These are phyloP conservation scores for Mormyrus proboscirostris DNA, from an alignment of 2,797 vertebrate species.

Conservation along the genomic window DNA sequence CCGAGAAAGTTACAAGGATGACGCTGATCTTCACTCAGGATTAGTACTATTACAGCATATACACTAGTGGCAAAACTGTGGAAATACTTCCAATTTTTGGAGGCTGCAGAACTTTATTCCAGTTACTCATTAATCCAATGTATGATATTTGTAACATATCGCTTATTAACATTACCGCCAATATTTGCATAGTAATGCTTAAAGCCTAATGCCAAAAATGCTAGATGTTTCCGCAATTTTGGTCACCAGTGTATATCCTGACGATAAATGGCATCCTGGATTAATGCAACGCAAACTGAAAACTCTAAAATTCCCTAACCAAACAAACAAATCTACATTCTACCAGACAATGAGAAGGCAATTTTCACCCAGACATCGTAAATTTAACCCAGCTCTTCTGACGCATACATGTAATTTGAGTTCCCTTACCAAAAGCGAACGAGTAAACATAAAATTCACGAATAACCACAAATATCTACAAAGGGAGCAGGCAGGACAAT, in stretches of 20 bases:
- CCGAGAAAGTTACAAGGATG: neutral
- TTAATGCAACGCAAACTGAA: neutral
- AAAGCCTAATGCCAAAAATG: neutral
- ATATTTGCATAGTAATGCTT: no score
- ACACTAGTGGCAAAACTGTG: no score
- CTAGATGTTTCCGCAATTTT: neutral
- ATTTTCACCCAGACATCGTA: neutral
- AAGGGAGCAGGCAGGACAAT: neutral
- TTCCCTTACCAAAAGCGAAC: neutral
- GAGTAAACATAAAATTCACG: neutral
- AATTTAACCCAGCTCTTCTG: neutral
- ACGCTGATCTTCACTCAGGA: neutral
- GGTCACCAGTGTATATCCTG: neutral
- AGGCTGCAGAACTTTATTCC: no score
- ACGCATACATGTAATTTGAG: neutral
- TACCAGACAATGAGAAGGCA: neutral
- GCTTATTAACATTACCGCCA: no score
- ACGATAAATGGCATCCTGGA: neutral
- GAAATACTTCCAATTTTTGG: no score
- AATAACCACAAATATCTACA: neutral
- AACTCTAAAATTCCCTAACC: neutral
- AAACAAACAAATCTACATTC: neutral
- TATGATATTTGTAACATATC: no score
- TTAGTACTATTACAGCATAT: neutral
- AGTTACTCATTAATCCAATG: no score